Evolutionary conservation across 2,888 invertebrate species (phyloP), one percentile per base, ranked within the genome.

Genomic region (Selenia dentaria): DNA sequence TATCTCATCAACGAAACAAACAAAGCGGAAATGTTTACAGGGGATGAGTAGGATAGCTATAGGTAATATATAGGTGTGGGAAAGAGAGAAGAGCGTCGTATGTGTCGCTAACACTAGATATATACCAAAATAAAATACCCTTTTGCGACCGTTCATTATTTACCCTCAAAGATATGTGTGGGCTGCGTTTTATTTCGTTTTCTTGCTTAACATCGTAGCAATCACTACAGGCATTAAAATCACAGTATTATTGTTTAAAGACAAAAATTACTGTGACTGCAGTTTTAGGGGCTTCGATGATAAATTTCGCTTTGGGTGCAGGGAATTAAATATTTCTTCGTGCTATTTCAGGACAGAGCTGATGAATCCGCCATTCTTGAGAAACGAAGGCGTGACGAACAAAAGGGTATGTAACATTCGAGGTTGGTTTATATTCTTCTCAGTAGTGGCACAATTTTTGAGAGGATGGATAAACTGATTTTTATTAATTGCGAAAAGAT

Each of bases 341-440:
- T 47, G 40, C 55, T 39, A 45, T 14, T 68, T 59, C 64, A 95
- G 95, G 96, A 96, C 73, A 93, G 96, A 64, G 83, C 93, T 11
- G 96, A 96, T 46, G 96, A 96, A 70, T 88, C 93, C 0, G 75
- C 92, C 16, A 72, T 92, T 22, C 84, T 92, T 31, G 96, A 96
- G 70, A 96, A 96, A 74, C 91, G 96, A 56, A 91, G 96, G 41
- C 94, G 96, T 61, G 96, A 96, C 59, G 96, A 96, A 74, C 94
- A 94, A 71, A 94, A 94, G 92, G 93, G 95, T 95, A 82, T 34
- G 51, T 42, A 22, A 2, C 8, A 22, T 22, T 4, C 18, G 1
- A 18, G n/a, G n/a, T n/a, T n/a, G n/a, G n/a, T n/a, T n/a, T n/a
- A n/a, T n/a, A n/a, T n/a, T n/a, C n/a, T n/a, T n/a, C n/a, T n/a